A percentile compares a stretch with the other conserved stretches of the same genome.
phyloP scores from a whole-genome alignment of 2,113 vertebrate genomes.

The Perognathus longimembris region DNA sequence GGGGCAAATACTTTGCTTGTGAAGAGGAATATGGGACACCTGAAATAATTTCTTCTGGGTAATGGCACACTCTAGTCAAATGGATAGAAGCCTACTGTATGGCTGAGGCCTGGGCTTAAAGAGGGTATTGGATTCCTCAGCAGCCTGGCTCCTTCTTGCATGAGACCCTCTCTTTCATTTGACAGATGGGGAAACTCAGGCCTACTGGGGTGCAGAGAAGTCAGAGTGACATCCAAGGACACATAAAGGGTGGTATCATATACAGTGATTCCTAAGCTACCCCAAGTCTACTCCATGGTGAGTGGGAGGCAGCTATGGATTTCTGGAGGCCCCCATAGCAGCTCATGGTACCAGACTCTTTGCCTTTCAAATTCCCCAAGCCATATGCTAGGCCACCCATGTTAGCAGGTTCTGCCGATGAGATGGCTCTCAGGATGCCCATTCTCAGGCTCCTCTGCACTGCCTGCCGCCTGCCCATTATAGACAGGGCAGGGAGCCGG shows the following conservation, averaged over 20 bases:
- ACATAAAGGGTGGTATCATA: not conserved
- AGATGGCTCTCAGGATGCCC: not conserved
- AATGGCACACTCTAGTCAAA: not conserved
- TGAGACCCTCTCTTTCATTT: not conserved
- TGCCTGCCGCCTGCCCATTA: not conserved
- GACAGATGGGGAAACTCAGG: not conserved
- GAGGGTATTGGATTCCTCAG: not conserved
- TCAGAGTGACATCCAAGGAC: not conserved
- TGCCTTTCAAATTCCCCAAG: not conserved
- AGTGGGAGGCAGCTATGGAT: not conserved
- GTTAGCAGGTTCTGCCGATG: not conserved
- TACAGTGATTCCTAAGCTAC: not conserved
- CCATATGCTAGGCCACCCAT: not conserved
- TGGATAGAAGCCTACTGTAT: not conserved
- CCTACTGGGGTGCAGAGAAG: not conserved
- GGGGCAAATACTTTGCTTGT: rapidly evolving
- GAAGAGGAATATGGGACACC: not conserved
- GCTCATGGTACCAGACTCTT: not conserved
- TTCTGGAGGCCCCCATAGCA: not conserved
- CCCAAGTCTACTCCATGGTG: not conserved
- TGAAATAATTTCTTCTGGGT: not conserved
- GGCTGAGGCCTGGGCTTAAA: not conserved
- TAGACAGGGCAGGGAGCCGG: not conserved
- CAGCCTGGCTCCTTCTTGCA: not conserved
- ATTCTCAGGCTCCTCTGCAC: not conserved